A percentile compares a stretch with the other conserved stretches of the same genome.
Evolutionary conservation across 35 echinoderm and acorn worm genomes (phyloP).

Genomic region (Eucidaris tribuloides): DNA sequence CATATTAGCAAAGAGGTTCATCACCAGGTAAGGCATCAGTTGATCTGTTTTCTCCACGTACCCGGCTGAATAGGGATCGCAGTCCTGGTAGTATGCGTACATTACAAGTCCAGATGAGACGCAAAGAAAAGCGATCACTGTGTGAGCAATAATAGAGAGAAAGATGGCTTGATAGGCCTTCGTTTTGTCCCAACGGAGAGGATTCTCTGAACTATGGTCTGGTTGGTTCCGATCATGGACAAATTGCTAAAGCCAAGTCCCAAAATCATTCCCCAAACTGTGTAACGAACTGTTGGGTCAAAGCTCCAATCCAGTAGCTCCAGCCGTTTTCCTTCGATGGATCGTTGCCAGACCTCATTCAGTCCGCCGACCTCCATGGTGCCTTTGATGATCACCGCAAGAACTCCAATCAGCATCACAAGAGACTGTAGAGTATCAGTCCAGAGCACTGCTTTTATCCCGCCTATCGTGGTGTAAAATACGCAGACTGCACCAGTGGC

Average conservation of each 20-base stretch:
- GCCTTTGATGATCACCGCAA: no score
- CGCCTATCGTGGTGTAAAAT: no score
- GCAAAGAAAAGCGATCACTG: not conserved
- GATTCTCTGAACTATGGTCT: not conserved
- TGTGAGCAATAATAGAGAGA: not conserved
- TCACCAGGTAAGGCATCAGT: conserved; percentile 32
- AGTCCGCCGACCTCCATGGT: no score
- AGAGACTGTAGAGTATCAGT: no score
- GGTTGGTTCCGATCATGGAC: not conserved
- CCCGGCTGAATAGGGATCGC: not conserved
- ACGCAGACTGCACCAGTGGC: no score
- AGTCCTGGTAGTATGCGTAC: conserved; percentile 12
- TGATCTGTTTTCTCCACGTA: not conserved
- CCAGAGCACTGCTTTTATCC: no score
- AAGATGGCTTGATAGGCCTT: not conserved
- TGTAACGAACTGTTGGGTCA: not conserved
- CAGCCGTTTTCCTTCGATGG: no score
- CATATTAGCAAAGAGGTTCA: conserved; percentile 7
- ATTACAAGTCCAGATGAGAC: not conserved
- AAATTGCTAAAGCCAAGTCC: not conserved
- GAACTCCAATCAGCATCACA: no score
- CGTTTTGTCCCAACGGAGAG: not conserved
- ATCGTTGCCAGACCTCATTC: no score
- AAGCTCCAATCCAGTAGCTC: no score
- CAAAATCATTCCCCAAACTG: not conserved